phyloP scores from a whole-genome alignment of 1,140 invertebrate genomes.

The Bombus affinis region DNA sequence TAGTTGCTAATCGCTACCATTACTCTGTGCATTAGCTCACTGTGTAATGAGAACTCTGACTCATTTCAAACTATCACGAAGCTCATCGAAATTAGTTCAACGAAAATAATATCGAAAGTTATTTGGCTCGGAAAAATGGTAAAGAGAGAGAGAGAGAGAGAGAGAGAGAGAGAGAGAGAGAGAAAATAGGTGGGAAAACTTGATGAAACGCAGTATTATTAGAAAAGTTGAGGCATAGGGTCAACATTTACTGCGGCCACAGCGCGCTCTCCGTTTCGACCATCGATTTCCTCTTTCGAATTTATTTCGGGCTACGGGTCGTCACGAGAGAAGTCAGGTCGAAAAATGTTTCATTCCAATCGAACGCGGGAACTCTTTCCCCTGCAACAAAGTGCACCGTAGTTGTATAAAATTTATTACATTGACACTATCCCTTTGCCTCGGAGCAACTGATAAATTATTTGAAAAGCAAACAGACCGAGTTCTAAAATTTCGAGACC shows the following conservation, averaged over 20 bases:
- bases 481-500: not conserved
- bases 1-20: no score
- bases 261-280: conserved; percentile 2
- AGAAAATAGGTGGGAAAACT: not conserved
- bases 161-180: not conserved
- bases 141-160: not conserved
- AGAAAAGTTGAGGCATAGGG: conserved; percentile 40
- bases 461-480: no score
- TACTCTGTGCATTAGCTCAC: not conserved
- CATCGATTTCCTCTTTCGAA: conserved; percentile 37
- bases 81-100: not conserved
- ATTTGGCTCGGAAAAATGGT: not conserved
- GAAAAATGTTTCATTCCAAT: conserved; percentile 5
- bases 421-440: not conserved
- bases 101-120: not conserved
- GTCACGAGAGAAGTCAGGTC: not conserved
- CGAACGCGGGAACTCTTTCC: not conserved
- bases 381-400: not conserved
- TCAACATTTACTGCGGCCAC: conserved; percentile 22
- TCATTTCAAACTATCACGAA: not conserved
- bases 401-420: not conserved
- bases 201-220: conserved; percentile 45
- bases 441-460: not conserved
- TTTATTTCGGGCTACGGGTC: conserved; percentile 15
- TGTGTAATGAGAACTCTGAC: no score